Percentiles rank a stretch among this genome's conserved stretches.
Evolutionary conservation across 2,797 vertebrate species (phyloP).

Genomic region (Sebastes miniatus): DNA sequence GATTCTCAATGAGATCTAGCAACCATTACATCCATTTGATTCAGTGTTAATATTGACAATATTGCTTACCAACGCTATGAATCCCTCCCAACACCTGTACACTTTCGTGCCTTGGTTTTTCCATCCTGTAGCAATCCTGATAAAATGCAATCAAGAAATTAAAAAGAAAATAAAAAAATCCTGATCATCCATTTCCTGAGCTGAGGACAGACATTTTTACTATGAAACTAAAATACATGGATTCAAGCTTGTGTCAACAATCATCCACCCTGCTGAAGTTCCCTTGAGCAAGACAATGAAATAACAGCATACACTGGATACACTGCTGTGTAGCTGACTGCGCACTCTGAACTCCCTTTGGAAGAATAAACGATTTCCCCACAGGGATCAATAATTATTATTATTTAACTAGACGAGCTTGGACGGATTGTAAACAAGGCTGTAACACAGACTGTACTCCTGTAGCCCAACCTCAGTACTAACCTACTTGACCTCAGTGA

Average conservation of each 20-base stretch:
- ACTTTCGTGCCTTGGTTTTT: neutral
- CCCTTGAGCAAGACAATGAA: slow-evolving; percentile 19
- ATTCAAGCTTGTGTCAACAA: neutral
- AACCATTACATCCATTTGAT: neutral
- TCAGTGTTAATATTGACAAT: neutral
- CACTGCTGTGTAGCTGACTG: slow-evolving; percentile 28
- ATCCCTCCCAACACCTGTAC: neutral
- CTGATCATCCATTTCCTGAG: neutral
- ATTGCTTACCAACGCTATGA: neutral
- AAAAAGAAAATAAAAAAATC: neutral
- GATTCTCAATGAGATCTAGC: neutral
- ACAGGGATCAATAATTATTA: slow-evolving; percentile 43
- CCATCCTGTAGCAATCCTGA: neutral
- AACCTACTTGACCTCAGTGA: slow-evolving; percentile 68
- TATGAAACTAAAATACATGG: neutral
- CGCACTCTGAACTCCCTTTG: slow-evolving; percentile 26
- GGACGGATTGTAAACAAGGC: slow-evolving; percentile 27
- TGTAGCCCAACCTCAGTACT: slow-evolving; percentile 18
- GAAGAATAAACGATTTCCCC: slow-evolving; percentile 19
- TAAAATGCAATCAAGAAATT: neutral
- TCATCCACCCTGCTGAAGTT: neutral
- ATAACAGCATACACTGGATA: neutral
- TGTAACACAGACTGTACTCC: slow-evolving; percentile 13
- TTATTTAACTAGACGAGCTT: slow-evolving; percentile 38
- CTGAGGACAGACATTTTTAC: neutral